Conservation (phyloP, 1,140 invertebrate genomes). For the Phenacoccus solenopsis region DNA sequence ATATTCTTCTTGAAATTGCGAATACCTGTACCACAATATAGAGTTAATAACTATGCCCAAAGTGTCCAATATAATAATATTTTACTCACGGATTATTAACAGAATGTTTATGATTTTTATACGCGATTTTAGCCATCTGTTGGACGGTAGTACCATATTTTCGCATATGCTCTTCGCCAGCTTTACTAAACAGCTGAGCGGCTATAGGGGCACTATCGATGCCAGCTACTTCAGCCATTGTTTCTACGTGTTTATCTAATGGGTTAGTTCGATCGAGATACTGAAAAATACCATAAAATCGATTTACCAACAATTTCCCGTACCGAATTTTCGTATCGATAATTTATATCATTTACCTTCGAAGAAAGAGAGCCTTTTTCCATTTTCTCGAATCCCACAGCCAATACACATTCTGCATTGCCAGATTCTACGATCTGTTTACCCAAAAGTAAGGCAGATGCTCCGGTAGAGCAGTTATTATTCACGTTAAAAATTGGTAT, state of each 20-base stretch:
- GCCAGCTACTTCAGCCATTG: conserved; percentile 70
- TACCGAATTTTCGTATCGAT: neutral
- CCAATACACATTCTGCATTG: conserved; percentile 72
- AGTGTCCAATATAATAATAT: too few species aligned
- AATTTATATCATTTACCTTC: conserved; percentile 38
- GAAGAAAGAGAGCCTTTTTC: conserved; percentile 71
- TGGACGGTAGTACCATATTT: conserved; percentile 87
- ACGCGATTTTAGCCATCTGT: conserved; percentile 94
- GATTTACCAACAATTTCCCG: neutral
- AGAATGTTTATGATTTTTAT: conserved; percentile 95
- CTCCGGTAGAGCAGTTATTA: conserved; percentile 95
- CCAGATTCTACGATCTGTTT: conserved; percentile 84
- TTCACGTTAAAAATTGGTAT: conserved; percentile 98
- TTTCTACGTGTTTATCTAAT: conserved; percentile 79
- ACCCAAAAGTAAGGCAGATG: conserved; percentile 76
- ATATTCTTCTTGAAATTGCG: conserved; percentile 85
- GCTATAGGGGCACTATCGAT: conserved; percentile 67
- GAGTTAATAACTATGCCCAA: too few species aligned
- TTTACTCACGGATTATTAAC: conserved; percentile 76
- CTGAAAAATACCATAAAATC: conserved; percentile 31
- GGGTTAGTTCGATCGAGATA: conserved; percentile 85
- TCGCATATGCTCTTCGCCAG: conserved; percentile 91
- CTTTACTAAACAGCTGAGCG: conserved; percentile 95
- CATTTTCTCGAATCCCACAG: conserved; percentile 98
- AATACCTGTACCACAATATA: too few species aligned